Conservation (phyloP, 2,888 invertebrate species). For the Drosophila parthenogenetica region DNA sequence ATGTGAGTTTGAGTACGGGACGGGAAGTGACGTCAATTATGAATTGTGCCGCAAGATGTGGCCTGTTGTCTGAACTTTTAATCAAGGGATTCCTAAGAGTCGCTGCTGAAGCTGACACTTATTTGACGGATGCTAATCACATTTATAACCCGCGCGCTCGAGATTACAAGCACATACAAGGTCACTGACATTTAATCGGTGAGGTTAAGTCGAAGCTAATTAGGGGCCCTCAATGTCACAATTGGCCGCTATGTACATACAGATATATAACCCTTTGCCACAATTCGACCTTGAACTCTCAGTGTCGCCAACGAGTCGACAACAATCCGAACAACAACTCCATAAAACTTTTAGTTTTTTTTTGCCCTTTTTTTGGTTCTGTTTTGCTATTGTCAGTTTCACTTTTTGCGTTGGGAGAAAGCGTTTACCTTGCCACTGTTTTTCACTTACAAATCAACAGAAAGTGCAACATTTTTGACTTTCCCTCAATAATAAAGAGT, state of each 20-base stretch:
- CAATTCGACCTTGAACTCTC: constrained; percentile 70
- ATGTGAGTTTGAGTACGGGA: constrained; percentile 10
- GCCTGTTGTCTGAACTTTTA: constrained; percentile 33
- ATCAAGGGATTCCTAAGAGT: constrained; percentile 39
- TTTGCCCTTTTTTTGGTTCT: constrained; percentile 18
- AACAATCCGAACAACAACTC: constrained; percentile 20
- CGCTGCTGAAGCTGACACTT: constrained; percentile 41
- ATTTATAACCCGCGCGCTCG: constrained; percentile 20
- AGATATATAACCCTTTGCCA: constrained; percentile 8
- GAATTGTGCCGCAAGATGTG: constrained; percentile 30
- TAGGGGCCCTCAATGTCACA: constrained; percentile 18
- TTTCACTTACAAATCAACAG: constrained; percentile 48
- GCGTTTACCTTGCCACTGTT: constrained; percentile 15
- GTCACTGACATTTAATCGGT: constrained; percentile 26
- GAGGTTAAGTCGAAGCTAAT: constrained; percentile 30
- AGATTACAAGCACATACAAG: constrained; percentile 5
- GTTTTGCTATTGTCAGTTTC: constrained; percentile 64
- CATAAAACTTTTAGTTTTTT: constrained; percentile 5
- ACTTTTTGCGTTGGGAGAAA: constrained; percentile 51
- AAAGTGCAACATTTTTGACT: constrained; percentile 43
- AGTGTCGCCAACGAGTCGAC: constrained; percentile 58
- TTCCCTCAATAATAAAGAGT: constrained; percentile 24
- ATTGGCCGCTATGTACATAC: constrained; percentile 4
- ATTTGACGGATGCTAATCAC: constrained; percentile 48
- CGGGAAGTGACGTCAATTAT: constrained; percentile 42